These are phyloP conservation scores for Nannobrachium achirus DNA, from an alignment of 2,113 vertebrate species.

Conservation along the genomic window DNA sequence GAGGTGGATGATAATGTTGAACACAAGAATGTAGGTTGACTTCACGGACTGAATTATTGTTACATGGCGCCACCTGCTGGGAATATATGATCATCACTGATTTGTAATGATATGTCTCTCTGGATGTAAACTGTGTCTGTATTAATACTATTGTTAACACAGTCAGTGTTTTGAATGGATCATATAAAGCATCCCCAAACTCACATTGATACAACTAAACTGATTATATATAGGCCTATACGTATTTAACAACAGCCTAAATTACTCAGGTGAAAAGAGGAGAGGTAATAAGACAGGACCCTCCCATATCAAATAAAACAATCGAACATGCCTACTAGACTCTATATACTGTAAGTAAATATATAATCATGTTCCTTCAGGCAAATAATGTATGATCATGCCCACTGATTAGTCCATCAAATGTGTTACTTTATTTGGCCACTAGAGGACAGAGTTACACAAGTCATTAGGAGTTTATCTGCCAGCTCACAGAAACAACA, in stretches of 20 bases:
- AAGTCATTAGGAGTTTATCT: too few species aligned
- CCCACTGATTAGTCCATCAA: background rate
- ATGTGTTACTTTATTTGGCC: slow-evolving; percentile 30
- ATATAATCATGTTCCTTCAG: background rate
- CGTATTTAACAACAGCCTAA: background rate
- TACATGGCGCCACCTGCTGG: slow-evolving; percentile 59
- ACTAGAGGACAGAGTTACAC: slow-evolving; percentile 51
- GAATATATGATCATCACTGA: background rate
- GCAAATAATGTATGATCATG: background rate
- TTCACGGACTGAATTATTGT: background rate
- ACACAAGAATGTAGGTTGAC: background rate
- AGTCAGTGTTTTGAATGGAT: too few species aligned
- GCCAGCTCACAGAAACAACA: too few species aligned
- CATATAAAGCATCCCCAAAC: too few species aligned
- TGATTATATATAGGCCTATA: background rate
- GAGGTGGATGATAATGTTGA: too few species aligned
- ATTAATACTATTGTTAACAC: too few species aligned
- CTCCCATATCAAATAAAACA: background rate
- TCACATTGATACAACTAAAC: too few species aligned
- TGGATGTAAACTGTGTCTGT: too few species aligned
- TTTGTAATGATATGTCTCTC: too few species aligned
- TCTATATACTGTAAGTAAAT: background rate
- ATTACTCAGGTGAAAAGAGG: background rate
- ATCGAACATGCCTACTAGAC: background rate
- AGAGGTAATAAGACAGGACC: background rate